phyloP scores from a whole-genome alignment of 2,888 invertebrate genomes.

The Heliothis peltigera region DNA sequence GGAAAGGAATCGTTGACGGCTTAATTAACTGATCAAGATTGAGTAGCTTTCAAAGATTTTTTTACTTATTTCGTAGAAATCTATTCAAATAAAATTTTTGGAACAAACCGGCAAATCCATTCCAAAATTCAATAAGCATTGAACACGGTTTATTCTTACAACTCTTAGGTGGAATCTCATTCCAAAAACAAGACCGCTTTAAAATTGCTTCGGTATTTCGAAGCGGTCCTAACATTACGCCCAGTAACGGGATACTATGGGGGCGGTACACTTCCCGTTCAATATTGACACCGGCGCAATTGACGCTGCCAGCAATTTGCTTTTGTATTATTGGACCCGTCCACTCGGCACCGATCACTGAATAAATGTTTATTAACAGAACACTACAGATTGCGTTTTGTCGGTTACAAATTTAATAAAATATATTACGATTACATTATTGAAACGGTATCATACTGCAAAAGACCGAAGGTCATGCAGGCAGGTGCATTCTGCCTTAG shows the following conservation, averaged over 20 bases:
- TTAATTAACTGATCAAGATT: too few species aligned
- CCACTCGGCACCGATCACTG: slow-evolving; percentile 50
- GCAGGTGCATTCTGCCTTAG: too few species aligned
- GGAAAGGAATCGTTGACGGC: not conserved
- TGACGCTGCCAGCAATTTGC: slow-evolving; percentile 65
- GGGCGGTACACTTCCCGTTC: slow-evolving; percentile 53
- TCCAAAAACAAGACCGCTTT: slow-evolving; percentile 31
- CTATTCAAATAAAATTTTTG: too few species aligned
- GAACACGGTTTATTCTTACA: slow-evolving; percentile 9
- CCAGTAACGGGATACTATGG: slow-evolving; percentile 47
- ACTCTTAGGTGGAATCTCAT: slow-evolving; percentile 20
- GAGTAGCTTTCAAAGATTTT: not conserved
- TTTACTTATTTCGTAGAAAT: not conserved
- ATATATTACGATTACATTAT: not conserved
- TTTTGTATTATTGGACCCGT: slow-evolving; percentile 65
- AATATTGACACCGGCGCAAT: slow-evolving; percentile 67
- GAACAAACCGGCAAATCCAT: not conserved
- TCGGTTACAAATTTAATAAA: slow-evolving; percentile 16
- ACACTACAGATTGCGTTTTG: slow-evolving; percentile 31
- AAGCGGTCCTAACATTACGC: slow-evolving; percentile 33
- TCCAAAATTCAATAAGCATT: slow-evolving; percentile 8
- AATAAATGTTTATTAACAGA: slow-evolving; percentile 60
- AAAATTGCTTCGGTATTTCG: slow-evolving; percentile 32
- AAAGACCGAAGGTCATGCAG: too few species aligned
- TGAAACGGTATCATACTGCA: too few species aligned